These are phyloP conservation scores for Malthinus flaveolus DNA, from an alignment of 2,888 invertebrate species.

Conservation along the genomic window DNA sequence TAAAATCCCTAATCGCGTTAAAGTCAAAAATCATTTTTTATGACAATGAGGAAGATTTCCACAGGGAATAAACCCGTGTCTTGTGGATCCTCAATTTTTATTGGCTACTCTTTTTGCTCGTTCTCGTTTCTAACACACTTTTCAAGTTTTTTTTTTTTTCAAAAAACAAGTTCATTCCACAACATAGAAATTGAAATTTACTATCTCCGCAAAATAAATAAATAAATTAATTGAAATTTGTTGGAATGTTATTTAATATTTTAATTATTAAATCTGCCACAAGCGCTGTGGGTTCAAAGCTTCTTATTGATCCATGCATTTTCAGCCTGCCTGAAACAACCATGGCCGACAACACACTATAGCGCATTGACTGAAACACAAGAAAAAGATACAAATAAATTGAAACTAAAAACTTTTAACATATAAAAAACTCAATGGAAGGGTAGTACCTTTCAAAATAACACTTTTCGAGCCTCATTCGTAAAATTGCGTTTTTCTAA, in stretches of 20 bases:
- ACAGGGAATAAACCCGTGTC: too few species aligned
- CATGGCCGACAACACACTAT: slow-evolving; percentile 35
- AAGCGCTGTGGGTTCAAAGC: slow-evolving; percentile 36
- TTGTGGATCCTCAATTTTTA: too few species aligned
- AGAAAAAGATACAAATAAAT: slow-evolving; percentile 29
- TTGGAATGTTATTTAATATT: slow-evolving; percentile 36
- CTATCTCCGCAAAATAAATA: slow-evolving; percentile 5
- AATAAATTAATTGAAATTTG: slow-evolving; percentile 24
- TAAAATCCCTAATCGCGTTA: too few species aligned
- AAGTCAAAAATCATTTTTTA: too few species aligned
- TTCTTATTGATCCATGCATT: slow-evolving; percentile 39
- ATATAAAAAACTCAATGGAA: neutral
- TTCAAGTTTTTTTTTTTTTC: too few species aligned
- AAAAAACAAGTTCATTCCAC: too few species aligned
- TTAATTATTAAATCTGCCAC: slow-evolving; percentile 41
- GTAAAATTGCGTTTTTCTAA: neutral
- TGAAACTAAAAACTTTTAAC: slow-evolving; percentile 11
- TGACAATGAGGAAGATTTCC: too few species aligned
- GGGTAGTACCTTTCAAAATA: neutral
- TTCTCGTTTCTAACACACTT: too few species aligned
- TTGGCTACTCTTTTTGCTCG: too few species aligned
- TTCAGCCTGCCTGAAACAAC: slow-evolving; percentile 33
- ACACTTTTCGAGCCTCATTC: neutral
- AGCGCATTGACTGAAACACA: slow-evolving; percentile 24
- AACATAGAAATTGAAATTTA: too few species aligned